Evolutionary conservation across 64 coral and sea anemone species (phyloP), one percentile per base, ranked within the genome.

Genomic region (Pachyseris speciosa): DNA sequence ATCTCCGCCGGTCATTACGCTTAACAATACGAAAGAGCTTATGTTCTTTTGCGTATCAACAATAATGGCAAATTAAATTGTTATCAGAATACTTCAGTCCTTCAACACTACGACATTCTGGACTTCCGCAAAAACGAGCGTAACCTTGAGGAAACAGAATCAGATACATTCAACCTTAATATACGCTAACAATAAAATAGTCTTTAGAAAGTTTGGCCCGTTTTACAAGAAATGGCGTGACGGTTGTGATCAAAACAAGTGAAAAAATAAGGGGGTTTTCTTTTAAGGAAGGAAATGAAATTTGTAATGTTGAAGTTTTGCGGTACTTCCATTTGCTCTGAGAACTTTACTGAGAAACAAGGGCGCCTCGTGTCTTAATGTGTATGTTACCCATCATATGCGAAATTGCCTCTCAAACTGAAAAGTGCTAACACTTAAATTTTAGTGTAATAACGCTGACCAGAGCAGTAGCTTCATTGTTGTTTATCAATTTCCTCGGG

Each of bases 401-500:
- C 20, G n/a, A 84, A 63, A 8, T 32, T 3, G 37, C 7, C 17
- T 61, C 41, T 72, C 61, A 58, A 59, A 55, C 57, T 19, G 45
- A 25, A 30, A 12, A 69, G 17, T 36, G 63, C 2, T 34, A 69
- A 81, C 66, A 30, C 19, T 50, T 55, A 91, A 71, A 44, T 91
- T 80, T 26, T 6, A 41, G 20, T 19, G 9, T 12, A 15, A 26
- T 25, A 30, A 81, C 77, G 77, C 77, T 81, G 77, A 81, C 77
- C 77, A 81, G 32, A 40, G 29, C 53, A 16, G 17, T 17, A 61
- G 52, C 28, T 37, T 69, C 53, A 76, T 61, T 10, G 59, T 90
- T 97, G 78, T 84, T 96, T 90, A 90, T 89, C 87, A 80, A 93
- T 93, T 92, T 70, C 55, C 79, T 86, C 95, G 75, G 94, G 95